A percentile compares a stretch with the other conserved stretches of the same genome.
These are phyloP conservation scores for Rugalucina vietnamica DNA, from an alignment of 2,888 invertebrate species.

Conservation along the genomic window DNA sequence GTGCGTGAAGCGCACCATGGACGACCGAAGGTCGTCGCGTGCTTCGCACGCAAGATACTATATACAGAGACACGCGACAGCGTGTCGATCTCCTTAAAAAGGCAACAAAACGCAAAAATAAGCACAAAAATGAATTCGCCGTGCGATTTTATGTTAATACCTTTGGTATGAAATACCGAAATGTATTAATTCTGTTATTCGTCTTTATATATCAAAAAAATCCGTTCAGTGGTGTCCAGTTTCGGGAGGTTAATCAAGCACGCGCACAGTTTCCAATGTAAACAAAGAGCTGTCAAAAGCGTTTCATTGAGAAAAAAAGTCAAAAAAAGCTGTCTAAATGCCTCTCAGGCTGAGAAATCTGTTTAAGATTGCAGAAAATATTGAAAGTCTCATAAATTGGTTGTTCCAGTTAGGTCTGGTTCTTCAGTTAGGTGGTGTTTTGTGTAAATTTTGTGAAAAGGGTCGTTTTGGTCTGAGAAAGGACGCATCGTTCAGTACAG, in stretches of 20 bases:
- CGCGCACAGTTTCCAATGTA: conserved; percentile 3
- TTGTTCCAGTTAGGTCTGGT: background rate
- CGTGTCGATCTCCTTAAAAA: no score
- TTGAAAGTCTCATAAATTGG: background rate
- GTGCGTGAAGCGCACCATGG: no score
- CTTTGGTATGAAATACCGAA: background rate
- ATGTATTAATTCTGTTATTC: background rate
- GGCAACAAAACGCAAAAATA: no score
- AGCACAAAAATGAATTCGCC: no score
- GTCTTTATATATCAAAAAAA: background rate
- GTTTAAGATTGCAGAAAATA: background rate
- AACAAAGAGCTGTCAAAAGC: background rate
- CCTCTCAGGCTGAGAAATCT: background rate
- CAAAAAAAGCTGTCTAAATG: background rate
- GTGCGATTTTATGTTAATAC: no score
- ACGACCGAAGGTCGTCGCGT: no score
- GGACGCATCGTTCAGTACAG: background rate
- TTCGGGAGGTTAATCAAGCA: background rate
- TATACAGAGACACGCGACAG: no score
- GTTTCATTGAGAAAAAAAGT: background rate
- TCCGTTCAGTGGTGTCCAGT: background rate
- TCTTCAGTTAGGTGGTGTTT: background rate
- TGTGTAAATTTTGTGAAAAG: background rate
- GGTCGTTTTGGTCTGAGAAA: background rate
- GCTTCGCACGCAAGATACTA: no score